Percentiles rank a stretch among this genome's conserved stretches.
Evolutionary conservation across 2,113 vertebrate genomes (phyloP).

Genomic region (Bettongia penicillata): DNA sequence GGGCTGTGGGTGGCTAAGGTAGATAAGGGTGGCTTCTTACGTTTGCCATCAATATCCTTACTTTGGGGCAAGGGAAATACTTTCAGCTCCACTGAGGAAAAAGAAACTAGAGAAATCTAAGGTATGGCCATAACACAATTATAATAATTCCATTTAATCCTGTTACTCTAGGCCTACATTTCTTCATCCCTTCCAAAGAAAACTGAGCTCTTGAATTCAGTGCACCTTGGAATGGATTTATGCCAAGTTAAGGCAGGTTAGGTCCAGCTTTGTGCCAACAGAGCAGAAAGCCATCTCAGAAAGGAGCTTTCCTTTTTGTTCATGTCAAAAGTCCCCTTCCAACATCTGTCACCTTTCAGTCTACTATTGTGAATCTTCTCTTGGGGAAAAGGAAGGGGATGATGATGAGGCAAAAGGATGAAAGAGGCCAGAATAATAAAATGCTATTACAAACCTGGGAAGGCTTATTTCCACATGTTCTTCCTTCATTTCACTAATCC

Average conservation of each 20-base stretch:
- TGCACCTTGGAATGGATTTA: neutral
- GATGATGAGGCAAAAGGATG: neutral
- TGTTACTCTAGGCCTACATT: neutral
- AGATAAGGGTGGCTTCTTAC: neutral
- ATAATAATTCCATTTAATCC: neutral
- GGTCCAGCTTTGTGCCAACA: neutral
- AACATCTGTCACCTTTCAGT: constrained; percentile 13
- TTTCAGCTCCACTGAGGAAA: constrained; percentile 11
- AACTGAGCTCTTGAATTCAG: neutral
- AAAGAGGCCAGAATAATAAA: constrained; percentile 2
- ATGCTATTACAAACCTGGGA: constrained; percentile 67
- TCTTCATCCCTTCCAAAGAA: constrained; percentile 6
- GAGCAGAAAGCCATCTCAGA: neutral
- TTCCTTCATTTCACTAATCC: constrained; percentile 65
- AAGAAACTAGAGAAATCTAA: constrained; percentile 4
- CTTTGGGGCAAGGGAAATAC: constrained; percentile 20
- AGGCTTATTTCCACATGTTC: constrained; percentile 71
- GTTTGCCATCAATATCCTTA: neutral
- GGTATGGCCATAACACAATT: neutral
- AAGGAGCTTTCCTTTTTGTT: neutral
- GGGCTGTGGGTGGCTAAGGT: neutral
- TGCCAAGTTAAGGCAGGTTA: neutral
- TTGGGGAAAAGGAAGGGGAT: neutral
- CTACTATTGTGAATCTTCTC: neutral
- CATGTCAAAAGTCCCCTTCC: neutral